Conservation (phyloP, 2,888 invertebrate species). For the Steinernema hermaphroditum region DNA sequence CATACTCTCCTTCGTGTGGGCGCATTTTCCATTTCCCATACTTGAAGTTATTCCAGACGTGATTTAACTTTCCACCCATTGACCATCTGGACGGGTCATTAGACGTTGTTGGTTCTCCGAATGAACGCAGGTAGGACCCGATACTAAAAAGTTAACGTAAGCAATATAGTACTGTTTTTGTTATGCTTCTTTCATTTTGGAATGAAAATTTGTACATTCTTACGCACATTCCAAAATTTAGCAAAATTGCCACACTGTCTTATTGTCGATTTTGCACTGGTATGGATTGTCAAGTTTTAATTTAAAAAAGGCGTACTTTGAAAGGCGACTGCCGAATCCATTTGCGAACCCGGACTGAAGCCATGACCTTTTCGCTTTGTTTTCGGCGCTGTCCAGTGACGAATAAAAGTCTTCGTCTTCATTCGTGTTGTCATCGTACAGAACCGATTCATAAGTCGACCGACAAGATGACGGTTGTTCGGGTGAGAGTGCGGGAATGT, state of each 20-base stretch:
- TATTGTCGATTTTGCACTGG: too few relatives aligned
- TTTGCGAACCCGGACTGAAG: not conserved
- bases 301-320: conserved; percentile 8
- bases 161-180: not conserved
- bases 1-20: conserved; percentile 17
- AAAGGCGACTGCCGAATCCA: conserved; percentile 16
- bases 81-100: conserved; percentile 10
- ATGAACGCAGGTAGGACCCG: conserved; percentile 5
- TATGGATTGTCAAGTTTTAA: too few relatives aligned
- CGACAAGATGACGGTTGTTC: not conserved
- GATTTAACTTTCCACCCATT: conserved; percentile 4
- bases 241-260: too few relatives aligned
- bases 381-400: conserved; percentile 8
- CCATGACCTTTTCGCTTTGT: conserved; percentile 15
- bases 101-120: not conserved
- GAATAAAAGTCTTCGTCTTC: conserved; percentile 15
- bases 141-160: conserved; percentile 6
- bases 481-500: not conserved
- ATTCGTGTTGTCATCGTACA: not conserved
- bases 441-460: not conserved
- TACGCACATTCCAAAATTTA: too few relatives aligned
- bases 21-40: conserved; percentile 26
- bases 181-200: too few relatives aligned
- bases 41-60: conserved; percentile 25
- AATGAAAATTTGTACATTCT: too few relatives aligned